Evolutionary conservation across 1,140 invertebrate species (phyloP).

Genomic region (Drosophila subpulchrella): DNA sequence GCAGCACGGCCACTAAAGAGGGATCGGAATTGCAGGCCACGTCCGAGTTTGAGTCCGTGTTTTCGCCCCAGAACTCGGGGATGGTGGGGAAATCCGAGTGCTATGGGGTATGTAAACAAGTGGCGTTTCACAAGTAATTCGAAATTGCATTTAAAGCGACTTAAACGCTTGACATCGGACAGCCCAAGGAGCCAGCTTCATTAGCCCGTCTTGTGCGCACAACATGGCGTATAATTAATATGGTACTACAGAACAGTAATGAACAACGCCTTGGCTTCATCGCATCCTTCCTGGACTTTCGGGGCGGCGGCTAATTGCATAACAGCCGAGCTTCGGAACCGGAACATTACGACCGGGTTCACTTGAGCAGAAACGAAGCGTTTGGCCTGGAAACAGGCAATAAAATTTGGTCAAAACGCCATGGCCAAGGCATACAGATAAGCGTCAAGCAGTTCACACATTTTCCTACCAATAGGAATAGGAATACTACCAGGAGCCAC

Average conservation of each 20-base stretch:
- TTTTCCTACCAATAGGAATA: conserved; percentile 40
- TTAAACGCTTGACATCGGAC: conserved; percentile 47
- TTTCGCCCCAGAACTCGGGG: not conserved
- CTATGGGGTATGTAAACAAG: conserved; percentile 71
- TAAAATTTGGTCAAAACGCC: conserved; percentile 80
- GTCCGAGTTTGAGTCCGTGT: conserved; percentile 15
- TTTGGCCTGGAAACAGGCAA: conserved; percentile 78
- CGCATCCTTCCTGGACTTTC: conserved; percentile 28
- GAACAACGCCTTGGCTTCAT: conserved; percentile 39
- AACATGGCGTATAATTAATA: conserved; percentile 77
- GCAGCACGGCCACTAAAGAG: conserved; percentile 19
- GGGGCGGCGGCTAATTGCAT: conserved; percentile 53
- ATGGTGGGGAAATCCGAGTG: conserved; percentile 4
- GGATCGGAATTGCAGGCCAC: conserved; percentile 49
- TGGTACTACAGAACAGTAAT: conserved; percentile 44
- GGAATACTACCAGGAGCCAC: not conserved
- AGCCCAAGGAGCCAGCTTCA: conserved; percentile 25
- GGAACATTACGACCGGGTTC: conserved; percentile 37
- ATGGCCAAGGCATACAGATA: conserved; percentile 58
- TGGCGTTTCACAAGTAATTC: conserved; percentile 54
- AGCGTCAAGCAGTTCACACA: conserved; percentile 81
- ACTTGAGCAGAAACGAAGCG: conserved; percentile 63
- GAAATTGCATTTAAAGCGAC: conserved; percentile 75
- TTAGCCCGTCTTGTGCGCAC: conserved; percentile 57
- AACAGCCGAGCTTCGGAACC: conserved; percentile 27